A percentile compares a stretch with the other conserved stretches of the same genome.
Conservation (phyloP, 2,888 invertebrate species). For the Lepidonotus clava region DNA sequence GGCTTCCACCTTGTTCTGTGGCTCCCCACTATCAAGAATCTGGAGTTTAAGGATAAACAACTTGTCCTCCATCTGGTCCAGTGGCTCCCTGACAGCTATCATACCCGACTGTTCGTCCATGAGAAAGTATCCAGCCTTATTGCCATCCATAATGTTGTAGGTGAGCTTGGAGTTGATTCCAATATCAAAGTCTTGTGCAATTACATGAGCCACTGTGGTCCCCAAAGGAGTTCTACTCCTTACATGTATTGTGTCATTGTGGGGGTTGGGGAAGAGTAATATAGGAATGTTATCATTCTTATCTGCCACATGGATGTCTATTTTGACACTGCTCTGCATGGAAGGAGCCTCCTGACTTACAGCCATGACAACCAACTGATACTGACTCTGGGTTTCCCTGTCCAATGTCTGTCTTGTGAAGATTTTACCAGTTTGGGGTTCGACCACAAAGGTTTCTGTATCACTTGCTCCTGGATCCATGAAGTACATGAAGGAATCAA, state of each 20-base stretch:
- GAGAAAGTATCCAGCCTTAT: conserved; percentile 53
- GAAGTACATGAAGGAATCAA: conserved; percentile 70
- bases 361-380: conserved; percentile 54
- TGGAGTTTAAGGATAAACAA: conserved; percentile 22
- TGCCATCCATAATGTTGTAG: conserved; percentile 57
- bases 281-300: conserved; percentile 61
- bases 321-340: conserved; percentile 44
- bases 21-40: conserved; percentile 40
- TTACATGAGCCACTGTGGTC: conserved; percentile 47
- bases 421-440: conserved; percentile 87
- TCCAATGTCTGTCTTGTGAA: conserved; percentile 91
- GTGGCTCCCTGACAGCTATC: conserved; percentile 6
- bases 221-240: conserved; percentile 42
- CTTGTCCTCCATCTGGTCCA: conserved; percentile 1
- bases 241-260: conserved; percentile 55
- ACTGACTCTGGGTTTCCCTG: conserved; percentile 86
- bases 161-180: conserved; percentile 59
- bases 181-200: conserved; percentile 58
- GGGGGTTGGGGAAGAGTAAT: conserved; percentile 55
- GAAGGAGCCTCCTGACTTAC: conserved; percentile 49
- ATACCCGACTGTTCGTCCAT: conserved; percentile 55
- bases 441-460: conserved; percentile 70
- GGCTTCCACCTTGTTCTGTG: conserved; percentile 9
- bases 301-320: conserved; percentile 56
- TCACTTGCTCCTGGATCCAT: conserved; percentile 60